These are phyloP conservation scores for Tribolium madens DNA, from an alignment of 1,140 invertebrate genomes.

Conservation along the genomic window DNA sequence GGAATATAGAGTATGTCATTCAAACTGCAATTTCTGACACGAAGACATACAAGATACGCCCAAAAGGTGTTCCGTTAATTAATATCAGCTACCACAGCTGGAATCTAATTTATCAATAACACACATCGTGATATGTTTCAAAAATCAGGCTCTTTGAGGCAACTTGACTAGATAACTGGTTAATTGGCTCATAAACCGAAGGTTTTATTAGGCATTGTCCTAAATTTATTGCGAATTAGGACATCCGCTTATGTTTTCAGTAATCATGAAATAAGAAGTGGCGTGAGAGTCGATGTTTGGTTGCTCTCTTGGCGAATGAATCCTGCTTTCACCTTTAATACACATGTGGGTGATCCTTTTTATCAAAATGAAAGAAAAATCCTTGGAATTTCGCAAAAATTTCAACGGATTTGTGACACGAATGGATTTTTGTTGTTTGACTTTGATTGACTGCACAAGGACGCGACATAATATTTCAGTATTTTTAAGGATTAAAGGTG, in stretches of 20 bases:
- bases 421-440: not conserved
- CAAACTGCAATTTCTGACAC: not conserved
- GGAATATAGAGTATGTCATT: slow-evolving; percentile 22
- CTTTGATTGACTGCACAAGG: not conserved
- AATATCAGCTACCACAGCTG: slow-evolving; percentile 4
- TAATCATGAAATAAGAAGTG: not conserved
- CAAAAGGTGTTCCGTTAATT: slow-evolving; percentile 21
- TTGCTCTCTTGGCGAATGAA: not conserved
- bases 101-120: slow-evolving; percentile 2
- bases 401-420: not conserved
- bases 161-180: slow-evolving; percentile 24
- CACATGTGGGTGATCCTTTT: not conserved
- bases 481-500: not conserved
- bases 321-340: not conserved
- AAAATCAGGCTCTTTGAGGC: not conserved
- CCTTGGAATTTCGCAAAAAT: not conserved
- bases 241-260: not conserved
- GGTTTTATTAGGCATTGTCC: slow-evolving; percentile 23
- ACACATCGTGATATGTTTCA: not conserved
- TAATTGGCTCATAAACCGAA: slow-evolving; percentile 23
- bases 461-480: not conserved
- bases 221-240: slow-evolving; percentile 16
- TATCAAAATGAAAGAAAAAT: not conserved
- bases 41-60: slow-evolving; percentile 1
- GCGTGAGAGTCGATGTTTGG: not conserved